Percentiles rank a stretch among this genome's conserved stretches.
Conservation (phyloP, 2,797 vertebrate genomes). For the Hipposideros larvatus region DNA sequence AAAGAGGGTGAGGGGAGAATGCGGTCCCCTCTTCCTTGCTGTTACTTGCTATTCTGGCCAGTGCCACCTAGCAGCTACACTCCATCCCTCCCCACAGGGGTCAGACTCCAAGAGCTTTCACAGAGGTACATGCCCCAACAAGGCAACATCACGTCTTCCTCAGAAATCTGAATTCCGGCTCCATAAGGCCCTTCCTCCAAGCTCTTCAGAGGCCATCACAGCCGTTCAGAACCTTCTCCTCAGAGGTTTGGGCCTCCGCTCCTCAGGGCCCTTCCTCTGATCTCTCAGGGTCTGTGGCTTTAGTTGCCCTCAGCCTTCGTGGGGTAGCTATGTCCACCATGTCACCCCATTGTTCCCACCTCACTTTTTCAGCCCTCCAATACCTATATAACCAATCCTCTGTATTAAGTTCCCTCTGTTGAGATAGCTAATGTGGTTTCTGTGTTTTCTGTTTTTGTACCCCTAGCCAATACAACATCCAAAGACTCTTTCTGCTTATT, state of each 20-base stretch:
- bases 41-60: background rate
- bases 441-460: background rate
- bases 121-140: background rate
- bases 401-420: background rate
- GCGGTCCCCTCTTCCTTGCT: background rate
- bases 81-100: background rate
- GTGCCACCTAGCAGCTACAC: accelerated
- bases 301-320: background rate
- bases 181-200: background rate
- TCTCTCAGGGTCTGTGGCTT: too few relatives aligned
- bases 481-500: background rate
- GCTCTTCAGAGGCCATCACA: background rate
- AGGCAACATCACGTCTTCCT: background rate
- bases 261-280: background rate
- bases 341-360: background rate
- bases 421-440: background rate
- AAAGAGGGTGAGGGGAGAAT: background rate
- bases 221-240: background rate
- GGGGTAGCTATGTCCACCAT: background rate
- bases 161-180: background rate
- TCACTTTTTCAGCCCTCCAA: background rate
- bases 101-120: background rate
- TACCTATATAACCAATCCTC: background rate
- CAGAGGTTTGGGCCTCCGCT: background rate
- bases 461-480: background rate